Base-by-base conservation (phyloP, 2,797 vertebrate species). In the Oreochromis mossambicus region DNA sequence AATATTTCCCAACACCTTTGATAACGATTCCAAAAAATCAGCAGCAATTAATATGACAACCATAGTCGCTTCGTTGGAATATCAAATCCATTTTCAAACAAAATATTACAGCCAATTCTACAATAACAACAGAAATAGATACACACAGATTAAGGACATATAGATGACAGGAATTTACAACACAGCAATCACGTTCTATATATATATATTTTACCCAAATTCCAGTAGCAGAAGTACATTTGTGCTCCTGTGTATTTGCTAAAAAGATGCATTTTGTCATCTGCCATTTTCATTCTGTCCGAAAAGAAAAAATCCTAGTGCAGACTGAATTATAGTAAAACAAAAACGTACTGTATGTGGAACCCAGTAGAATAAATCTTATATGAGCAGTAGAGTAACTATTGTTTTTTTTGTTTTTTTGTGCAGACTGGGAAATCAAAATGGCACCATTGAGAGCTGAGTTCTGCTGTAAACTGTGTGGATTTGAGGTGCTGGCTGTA, bases 141-240 rank as follows among this genome's bases (percentile, higher is more conserved):
- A 96, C 95, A 95, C 94, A 96, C 92, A 96, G 90, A 91, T 94
- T 94, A 94, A 95, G 86, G 95, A 96, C 96, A 96, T 94, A 95
- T 95, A 96, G 92, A 95, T 96, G 96, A 96, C 95, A 96, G 93
- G 92, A 96, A 95, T 95, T 95, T 96, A 96, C 95, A 96, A 95
- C 95, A 97, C 96, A 95, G 94, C 93, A 95, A 96, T 94, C 95
- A 96, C 95, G 78, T 96, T 96, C 93, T 95, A 94, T 92, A 93
- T 94, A 93, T 94, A 91, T 92, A 88, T 66, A 54, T 80, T 91
- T 92, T 87, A 91, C 82, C 86, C 91, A 88, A 88, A 93, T 93
- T 93, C 91, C 88, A 90, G 90, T 91, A 89, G 91, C 91, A 94
- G 92, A 94, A 94, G 92, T 92, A 95, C 88, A 89, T 91, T 88